phyloP scores from a whole-genome alignment of 2,797 vertebrate genomes.

The Staurois parvus region DNA sequence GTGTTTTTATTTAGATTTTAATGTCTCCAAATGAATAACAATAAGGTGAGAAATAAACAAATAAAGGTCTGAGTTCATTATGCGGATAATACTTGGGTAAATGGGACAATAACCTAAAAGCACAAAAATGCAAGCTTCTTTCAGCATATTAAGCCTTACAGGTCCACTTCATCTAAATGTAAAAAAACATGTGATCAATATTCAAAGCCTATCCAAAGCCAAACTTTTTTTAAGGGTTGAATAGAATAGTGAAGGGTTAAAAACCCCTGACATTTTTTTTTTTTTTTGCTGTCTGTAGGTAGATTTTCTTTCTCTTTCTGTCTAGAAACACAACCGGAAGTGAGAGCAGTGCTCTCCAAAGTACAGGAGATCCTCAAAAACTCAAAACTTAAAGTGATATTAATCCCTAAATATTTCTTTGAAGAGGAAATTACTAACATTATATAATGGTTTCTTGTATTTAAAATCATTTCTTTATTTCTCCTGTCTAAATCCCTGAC shows the following conservation, averaged over 20 bases:
- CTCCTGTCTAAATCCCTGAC: too few species aligned
- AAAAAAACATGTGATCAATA: not conserved
- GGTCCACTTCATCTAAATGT: not conserved
- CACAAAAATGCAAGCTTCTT: constrained; percentile 3
- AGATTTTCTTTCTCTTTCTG: not conserved
- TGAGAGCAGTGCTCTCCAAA: not conserved
- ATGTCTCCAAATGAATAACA: constrained; percentile 52
- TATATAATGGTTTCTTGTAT: too few species aligned
- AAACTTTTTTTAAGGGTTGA: not conserved
- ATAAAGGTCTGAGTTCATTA: constrained; percentile 46
- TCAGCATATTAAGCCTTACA: not conserved
- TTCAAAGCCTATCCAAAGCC: not conserved
- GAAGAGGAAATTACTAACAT: too few species aligned
- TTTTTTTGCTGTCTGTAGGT: not conserved
- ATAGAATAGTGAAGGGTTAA: not conserved
- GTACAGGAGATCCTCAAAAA: too few species aligned
- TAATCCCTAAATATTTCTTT: too few species aligned
- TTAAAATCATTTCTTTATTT: too few species aligned
- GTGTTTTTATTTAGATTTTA: constrained; percentile 53
- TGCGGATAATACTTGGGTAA: constrained; percentile 15
- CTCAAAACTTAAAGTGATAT: too few species aligned
- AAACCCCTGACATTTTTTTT: not conserved
- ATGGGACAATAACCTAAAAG: constrained; percentile 10
- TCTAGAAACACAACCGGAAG: not conserved
- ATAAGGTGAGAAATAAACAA: constrained; percentile 50